Base-by-base conservation (phyloP, 2,113 vertebrate genomes). In the Halcyon malimbica region DNA sequence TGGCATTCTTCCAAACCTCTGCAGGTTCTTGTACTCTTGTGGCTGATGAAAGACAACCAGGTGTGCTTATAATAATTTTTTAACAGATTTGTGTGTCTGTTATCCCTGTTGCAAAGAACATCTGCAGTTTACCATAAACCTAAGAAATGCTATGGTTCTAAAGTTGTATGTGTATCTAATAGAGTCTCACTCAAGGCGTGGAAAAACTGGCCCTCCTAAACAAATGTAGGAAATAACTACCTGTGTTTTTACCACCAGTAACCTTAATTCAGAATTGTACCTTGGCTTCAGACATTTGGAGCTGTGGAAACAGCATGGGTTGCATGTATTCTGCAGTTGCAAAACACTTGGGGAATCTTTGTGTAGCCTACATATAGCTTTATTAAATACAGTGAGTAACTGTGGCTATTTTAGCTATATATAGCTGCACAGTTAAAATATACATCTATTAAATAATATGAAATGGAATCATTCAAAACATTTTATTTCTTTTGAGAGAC, bases 361-460 rank as follows among this genome's bases (percentile, higher is more conserved):
- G 29, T 33, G 42, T 90, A 91, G 50, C 31, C 56, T 69, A 48
- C 28, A 62, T 70, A 54, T 44, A 89, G 24, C 54, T 73, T 94
- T 89, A 67, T 94, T 94, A 87, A 89, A 89, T 83, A 83, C 73
- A 67, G 51, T 78, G 48, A 59, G 69, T 60, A 80, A 50, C 76
- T 81, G 2, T 83, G 54, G 13, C 63, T 93, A 29, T 54, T 89
- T 74, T 74, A 74, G 44, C 53, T 90, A 50, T 69, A 41, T 90
- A 46, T 69, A 86, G 33, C 50, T 88, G 25, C 67, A 48, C 26
- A 44, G 29, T 90, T 94, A 85, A 83, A 77, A 51, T 51, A 37
- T 67, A 19, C 35, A 59, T 75, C 21, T 41, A 18, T 92, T 87
- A 89, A 96, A 77, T 46, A 87, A 63, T 50, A 78, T 21, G 3